A percentile compares a stretch with the other conserved stretches of the same genome.
phyloP scores from a whole-genome alignment of 2,113 vertebrate genomes.

The Saimiri boliviensis region DNA sequence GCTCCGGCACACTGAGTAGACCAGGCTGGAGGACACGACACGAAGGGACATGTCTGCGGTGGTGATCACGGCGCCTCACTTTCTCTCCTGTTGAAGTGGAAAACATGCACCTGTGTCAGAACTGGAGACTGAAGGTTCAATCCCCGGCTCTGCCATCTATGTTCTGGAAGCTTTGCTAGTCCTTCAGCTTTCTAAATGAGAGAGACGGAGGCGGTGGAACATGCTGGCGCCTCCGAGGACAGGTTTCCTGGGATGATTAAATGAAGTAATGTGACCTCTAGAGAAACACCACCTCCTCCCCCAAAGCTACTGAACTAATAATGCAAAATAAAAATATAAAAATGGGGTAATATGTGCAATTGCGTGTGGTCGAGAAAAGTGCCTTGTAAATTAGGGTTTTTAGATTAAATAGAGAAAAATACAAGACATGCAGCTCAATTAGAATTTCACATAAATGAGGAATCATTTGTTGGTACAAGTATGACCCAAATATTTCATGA shows the following conservation, averaged over 20 bases:
- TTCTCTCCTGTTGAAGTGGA: neutral
- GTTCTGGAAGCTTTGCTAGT: neutral
- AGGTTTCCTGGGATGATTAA: neutral
- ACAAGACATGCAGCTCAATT: too few species aligned
- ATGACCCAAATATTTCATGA: too few species aligned
- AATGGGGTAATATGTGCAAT: neutral
- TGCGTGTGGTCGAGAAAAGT: neutral
- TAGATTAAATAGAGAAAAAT: too few species aligned
- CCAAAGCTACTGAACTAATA: too few species aligned
- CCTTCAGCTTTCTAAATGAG: neutral
- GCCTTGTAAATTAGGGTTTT: neutral
- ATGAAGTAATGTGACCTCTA: neutral
- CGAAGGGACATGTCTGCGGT: neutral
- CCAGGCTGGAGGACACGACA: neutral
- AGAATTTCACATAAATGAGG: too few species aligned
- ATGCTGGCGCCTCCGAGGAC: neutral
- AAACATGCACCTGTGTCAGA: neutral
- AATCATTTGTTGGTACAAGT: too few species aligned
- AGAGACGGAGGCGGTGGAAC: neutral
- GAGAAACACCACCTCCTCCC: too few species aligned
- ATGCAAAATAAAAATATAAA: too few species aligned
- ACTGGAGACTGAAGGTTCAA: neutral
- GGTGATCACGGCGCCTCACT: neutral
- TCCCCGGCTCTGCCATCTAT: neutral
- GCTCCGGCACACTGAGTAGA: neutral